Evolutionary conservation across 2,797 vertebrate genomes (phyloP).

Genomic region (Pipistrellus kuhlii): DNA sequence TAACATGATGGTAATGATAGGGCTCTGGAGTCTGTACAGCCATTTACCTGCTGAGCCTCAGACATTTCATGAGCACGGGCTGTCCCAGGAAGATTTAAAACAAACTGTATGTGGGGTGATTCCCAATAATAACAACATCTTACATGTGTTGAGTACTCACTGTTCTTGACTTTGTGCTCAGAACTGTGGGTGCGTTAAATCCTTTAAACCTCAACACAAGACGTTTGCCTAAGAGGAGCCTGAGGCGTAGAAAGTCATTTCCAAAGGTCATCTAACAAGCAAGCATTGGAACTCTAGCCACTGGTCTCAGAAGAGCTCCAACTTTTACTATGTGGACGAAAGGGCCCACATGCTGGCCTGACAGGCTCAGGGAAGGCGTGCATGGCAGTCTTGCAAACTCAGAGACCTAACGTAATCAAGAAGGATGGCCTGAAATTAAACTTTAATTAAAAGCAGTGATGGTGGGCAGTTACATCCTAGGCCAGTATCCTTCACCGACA

Average conservation of each 20-base stretch:
- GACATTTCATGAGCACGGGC: neutral
- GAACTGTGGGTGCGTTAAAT: neutral
- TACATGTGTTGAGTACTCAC: neutral
- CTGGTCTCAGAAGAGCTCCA: neutral
- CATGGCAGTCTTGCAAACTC: too few relatives aligned
- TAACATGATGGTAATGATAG: neutral
- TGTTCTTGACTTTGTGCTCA: neutral
- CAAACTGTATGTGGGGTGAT: neutral
- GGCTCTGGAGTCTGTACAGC: too few relatives aligned
- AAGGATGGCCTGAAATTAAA: too few relatives aligned
- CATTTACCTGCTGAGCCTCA: neutral
- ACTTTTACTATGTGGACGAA: neutral
- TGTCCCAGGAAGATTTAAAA: neutral
- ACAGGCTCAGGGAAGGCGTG: too few relatives aligned
- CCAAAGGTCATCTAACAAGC: neutral
- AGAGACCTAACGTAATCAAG: too few relatives aligned
- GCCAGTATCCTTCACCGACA: too few relatives aligned
- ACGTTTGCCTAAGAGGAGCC: neutral
- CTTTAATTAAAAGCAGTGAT: too few relatives aligned
- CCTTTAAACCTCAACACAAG: neutral
- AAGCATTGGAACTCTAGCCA: neutral
- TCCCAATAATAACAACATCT: neutral
- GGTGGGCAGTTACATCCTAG: too few relatives aligned
- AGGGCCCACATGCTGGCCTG: too few relatives aligned
- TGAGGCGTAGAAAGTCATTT: neutral